Evolutionary conservation across 2,888 invertebrate species (phyloP).

Genomic region (Drosophila neutralis): DNA sequence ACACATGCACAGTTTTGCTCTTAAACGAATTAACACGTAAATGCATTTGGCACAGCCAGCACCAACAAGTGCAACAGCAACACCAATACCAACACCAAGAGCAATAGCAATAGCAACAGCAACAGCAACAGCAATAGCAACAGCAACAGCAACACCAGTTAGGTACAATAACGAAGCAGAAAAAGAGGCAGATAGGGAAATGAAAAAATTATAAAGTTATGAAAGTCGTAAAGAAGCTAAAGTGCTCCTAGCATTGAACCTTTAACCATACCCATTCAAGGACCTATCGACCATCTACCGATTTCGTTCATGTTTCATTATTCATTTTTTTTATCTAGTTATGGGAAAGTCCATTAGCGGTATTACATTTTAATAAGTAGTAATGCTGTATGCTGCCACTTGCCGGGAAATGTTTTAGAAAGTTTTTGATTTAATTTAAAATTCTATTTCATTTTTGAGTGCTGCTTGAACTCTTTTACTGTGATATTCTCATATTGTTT

Average conservation of each 20-base stretch:
- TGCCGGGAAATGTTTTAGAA: not conserved
- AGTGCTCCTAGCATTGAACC: constrained; percentile 15
- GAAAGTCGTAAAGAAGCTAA: constrained; percentile 5
- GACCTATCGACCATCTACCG: not conserved
- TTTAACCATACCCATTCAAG: not conserved
- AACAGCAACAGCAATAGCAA: not conserved
- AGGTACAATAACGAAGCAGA: constrained; percentile 12
- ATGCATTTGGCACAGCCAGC: constrained; percentile 66
- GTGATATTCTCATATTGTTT: not conserved
- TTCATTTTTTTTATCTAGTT: not conserved
- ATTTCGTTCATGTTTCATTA: not conserved
- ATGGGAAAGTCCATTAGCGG: not conserved
- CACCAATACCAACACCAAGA: constrained; percentile 6
- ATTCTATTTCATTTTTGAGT: not conserved
- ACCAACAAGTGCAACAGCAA: constrained; percentile 21
- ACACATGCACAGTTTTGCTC: constrained; percentile 33
- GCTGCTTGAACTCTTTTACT: not conserved
- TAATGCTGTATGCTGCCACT: not conserved
- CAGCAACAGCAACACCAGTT: constrained; percentile 4
- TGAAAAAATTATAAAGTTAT: not conserved
- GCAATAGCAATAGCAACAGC: not conserved
- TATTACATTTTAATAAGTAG: not conserved
- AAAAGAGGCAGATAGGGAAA: not conserved
- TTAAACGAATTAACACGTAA: constrained; percentile 74
- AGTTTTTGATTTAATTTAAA: not conserved